phyloP scores from a whole-genome alignment of 2,888 invertebrate genomes.

The Ischnus inquisitorius region DNA sequence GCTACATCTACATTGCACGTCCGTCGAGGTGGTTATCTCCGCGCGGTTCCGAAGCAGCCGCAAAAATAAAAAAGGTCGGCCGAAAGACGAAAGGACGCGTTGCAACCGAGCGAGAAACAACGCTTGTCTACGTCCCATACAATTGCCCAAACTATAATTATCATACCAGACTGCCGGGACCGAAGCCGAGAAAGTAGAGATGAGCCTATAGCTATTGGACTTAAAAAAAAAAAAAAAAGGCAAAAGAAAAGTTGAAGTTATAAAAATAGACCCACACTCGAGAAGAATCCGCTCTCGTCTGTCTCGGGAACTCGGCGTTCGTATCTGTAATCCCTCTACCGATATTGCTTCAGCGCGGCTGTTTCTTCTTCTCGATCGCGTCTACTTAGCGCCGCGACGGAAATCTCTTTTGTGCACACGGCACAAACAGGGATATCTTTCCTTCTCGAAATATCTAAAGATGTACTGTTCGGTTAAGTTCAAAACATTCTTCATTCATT shows the following conservation, averaged over 20 bases:
- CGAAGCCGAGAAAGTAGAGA: background rate
- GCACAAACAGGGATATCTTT: background rate
- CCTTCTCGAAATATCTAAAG: background rate
- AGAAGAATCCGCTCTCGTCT: background rate
- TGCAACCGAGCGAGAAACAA: background rate
- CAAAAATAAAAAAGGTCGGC: background rate
- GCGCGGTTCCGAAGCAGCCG: background rate
- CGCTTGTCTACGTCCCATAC: background rate
- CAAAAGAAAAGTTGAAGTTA: background rate
- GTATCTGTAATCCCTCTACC: background rate
- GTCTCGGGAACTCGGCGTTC: background rate
- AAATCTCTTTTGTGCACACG: background rate
- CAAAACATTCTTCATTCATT: no score
- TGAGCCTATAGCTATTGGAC: background rate
- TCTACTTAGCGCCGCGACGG: background rate
- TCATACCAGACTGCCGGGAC: background rate
- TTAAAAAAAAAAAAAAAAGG: background rate
- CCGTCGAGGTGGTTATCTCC: background rate
- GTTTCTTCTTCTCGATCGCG: background rate
- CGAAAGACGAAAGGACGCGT: background rate
- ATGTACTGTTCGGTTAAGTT: no score
- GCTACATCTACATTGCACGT: background rate
- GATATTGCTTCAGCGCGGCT: background rate
- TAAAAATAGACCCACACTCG: slow-evolving; percentile 3
- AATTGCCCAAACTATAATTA: slow-evolving; percentile 5